Percentiles rank a stretch among this genome's conserved stretches.
These are phyloP conservation scores for Monarcha castaneiventris DNA, from an alignment of 2,113 vertebrate genomes.

Conservation along the genomic window DNA sequence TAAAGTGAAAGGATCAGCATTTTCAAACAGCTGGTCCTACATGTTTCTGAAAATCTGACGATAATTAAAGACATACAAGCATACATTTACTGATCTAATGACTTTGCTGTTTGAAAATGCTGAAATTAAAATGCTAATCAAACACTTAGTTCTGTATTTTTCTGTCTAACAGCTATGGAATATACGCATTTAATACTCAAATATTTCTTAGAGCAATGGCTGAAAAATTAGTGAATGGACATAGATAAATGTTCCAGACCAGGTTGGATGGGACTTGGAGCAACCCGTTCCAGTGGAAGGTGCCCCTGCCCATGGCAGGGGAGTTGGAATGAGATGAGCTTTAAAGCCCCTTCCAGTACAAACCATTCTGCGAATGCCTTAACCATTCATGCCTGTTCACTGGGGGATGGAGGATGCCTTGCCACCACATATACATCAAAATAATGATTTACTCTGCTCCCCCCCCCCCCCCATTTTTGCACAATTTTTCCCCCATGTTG, in stretches of 20 bases:
- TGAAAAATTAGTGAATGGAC: not conserved
- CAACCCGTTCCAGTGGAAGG: accelerated
- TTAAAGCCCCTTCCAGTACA: no score
- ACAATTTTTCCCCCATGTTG: accelerated
- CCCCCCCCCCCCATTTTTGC: not conserved
- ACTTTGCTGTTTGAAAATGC: not conserved
- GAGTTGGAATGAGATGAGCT: not conserved
- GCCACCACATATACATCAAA: not conserved
- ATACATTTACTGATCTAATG: not conserved
- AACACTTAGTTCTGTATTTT: not conserved
- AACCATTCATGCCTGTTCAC: not conserved
- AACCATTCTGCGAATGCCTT: not conserved
- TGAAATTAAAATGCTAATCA: not conserved
- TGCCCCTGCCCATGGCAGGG: not conserved
- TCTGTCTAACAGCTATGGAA: not conserved
- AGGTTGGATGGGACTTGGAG: not conserved
- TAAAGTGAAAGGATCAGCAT: not conserved
- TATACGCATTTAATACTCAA: not conserved
- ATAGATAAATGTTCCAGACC: not conserved
- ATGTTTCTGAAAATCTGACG: not conserved
- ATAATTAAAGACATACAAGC: not conserved
- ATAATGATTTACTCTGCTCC: not conserved
- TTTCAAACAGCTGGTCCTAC: not conserved
- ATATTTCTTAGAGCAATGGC: not conserved
- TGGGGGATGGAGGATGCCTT: not conserved